phyloP scores from a whole-genome alignment of 2,113 vertebrate genomes.

The Puntigrus tetrazona region DNA sequence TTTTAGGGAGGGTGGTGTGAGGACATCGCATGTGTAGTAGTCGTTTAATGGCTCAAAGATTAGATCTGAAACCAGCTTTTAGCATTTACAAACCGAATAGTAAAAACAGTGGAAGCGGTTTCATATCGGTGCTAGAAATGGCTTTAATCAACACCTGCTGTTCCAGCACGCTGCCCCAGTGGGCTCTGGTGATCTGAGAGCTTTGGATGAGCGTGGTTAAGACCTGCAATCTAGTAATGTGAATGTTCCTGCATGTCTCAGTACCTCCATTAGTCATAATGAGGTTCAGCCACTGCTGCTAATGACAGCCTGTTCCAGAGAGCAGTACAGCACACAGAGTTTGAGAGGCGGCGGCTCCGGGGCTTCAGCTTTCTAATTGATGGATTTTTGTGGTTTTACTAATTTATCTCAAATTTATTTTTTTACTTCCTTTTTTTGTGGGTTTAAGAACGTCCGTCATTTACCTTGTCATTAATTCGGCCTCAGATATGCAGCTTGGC shows the following conservation, averaged over 20 bases:
- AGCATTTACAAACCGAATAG: neutral
- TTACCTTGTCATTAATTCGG: neutral
- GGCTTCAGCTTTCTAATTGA: neutral
- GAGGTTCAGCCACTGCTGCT: slow-evolving; percentile 6
- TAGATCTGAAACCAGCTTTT: neutral
- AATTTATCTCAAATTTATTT: neutral
- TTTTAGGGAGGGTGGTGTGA: neutral
- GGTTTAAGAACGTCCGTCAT: neutral
- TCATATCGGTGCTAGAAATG: neutral
- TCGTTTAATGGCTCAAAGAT: neutral
- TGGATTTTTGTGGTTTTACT: neutral
- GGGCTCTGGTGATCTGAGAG: neutral
- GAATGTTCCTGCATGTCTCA: slow-evolving; percentile 25
- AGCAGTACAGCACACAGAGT: neutral
- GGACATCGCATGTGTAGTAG: neutral
- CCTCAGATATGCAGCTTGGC: neutral
- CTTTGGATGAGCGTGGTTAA: neutral
- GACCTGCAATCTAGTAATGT: slow-evolving; percentile 17
- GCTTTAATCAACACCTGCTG: slow-evolving; percentile 19
- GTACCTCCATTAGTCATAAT: slow-evolving; percentile 39
- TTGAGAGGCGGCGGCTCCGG: slow-evolving; percentile 10
- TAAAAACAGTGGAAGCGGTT: neutral
- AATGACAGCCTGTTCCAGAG: slow-evolving; percentile 18
- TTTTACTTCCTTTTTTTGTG: neutral
- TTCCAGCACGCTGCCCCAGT: neutral